A percentile compares a stretch with the other conserved stretches of the same genome.
Conservation (phyloP, 2,113 vertebrate species). For the Campylorhamphus procurvoides region DNA sequence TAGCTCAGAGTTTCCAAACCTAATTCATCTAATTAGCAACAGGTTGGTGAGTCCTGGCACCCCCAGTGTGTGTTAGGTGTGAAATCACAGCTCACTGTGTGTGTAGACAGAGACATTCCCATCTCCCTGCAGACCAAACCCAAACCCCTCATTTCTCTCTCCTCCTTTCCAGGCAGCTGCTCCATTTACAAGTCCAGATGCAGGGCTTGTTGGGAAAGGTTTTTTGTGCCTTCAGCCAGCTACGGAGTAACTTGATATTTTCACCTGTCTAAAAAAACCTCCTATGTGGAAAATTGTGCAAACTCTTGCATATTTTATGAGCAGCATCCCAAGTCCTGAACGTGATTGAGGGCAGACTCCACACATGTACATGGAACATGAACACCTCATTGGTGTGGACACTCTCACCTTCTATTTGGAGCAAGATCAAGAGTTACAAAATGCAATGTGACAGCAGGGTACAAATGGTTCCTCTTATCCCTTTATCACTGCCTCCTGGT, state of each 20-base stretch:
- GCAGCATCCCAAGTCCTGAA: background rate
- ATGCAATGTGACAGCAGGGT: background rate
- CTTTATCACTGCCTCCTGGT: background rate
- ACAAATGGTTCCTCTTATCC: background rate
- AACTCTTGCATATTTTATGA: background rate
- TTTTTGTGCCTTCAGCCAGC: background rate
- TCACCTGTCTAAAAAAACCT: background rate
- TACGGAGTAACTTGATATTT: background rate
- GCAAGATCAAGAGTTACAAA: conserved; percentile 24
- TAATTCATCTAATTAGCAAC: background rate
- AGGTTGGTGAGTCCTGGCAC: background rate
- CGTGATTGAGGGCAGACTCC: background rate
- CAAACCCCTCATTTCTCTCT: background rate
- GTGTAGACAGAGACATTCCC: background rate
- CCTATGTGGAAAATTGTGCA: background rate
- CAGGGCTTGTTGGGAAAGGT: background rate
- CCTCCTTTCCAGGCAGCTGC: background rate
- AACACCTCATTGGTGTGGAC: background rate
- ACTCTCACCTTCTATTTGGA: background rate
- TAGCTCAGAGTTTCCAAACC: background rate
- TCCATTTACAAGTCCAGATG: background rate
- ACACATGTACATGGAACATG: background rate
- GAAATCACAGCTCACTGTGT: background rate
- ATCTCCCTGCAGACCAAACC: background rate
- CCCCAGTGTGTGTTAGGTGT: background rate